Conservation (phyloP, 1,140 invertebrate species). For the Laupala kohalensis region DNA sequence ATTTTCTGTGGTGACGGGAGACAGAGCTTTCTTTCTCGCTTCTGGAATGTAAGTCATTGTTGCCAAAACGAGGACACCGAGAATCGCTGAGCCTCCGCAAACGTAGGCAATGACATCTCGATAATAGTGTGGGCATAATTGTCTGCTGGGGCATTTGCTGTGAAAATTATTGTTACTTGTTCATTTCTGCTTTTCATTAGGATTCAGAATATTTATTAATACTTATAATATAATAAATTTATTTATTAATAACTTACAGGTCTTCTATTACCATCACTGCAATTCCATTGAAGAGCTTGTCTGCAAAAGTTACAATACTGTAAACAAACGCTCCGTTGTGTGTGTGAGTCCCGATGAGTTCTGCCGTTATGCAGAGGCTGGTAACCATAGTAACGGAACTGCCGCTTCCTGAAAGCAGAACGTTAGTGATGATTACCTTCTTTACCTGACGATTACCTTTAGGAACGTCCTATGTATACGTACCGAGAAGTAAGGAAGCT, state of each 20-base stretch:
- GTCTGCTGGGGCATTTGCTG: slow-evolving; percentile 5
- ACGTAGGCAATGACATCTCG: slow-evolving; percentile 59
- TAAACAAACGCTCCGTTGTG: slow-evolving; percentile 84
- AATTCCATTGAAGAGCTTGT: slow-evolving; percentile 82
- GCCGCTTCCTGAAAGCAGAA: slow-evolving; percentile 55
- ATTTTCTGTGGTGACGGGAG: not conserved
- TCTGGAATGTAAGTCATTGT: not conserved
- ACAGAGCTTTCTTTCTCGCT: not conserved
- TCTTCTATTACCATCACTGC: slow-evolving; percentile 76
- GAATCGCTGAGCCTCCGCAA: slow-evolving; percentile 54
- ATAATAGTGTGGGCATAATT: slow-evolving; percentile 40
- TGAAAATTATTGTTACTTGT: not conserved
- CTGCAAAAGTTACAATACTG: slow-evolving; percentile 84
- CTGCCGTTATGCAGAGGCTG: slow-evolving; percentile 79
- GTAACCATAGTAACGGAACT: slow-evolving; percentile 80
- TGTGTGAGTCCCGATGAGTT: slow-evolving; percentile 77
- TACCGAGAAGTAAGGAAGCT: slow-evolving; percentile 54
- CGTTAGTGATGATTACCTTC: too few relatives aligned
- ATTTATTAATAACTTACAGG: slow-evolving; percentile 36
- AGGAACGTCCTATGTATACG: slow-evolving; percentile 16
- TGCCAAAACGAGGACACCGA: slow-evolving; percentile 36
- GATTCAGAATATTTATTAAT: not conserved
- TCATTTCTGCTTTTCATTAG: not conserved
- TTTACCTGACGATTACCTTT: too few relatives aligned
- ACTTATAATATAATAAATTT: not conserved